These are phyloP conservation scores for Planiliza haematocheilus DNA, from an alignment of 2,113 vertebrate species.

Conservation along the genomic window DNA sequence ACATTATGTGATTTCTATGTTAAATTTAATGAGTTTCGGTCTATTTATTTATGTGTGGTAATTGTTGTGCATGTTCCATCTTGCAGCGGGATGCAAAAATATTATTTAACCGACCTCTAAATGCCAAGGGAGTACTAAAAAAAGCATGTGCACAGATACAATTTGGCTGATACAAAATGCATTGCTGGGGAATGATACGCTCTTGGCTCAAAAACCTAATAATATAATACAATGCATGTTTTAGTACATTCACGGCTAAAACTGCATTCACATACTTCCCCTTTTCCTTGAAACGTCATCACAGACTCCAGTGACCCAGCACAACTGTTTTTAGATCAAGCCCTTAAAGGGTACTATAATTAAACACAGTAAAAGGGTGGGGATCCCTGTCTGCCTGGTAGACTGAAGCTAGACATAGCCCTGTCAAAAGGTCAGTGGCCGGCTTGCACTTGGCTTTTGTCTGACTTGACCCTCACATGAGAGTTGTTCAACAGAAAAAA, in stretches of 20 bases:
- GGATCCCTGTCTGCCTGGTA: conserved; percentile 42
- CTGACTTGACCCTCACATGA: conserved; percentile 22
- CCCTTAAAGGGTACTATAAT: conserved; percentile 46
- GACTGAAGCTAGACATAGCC: conserved; percentile 25
- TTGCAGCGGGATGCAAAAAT: no score
- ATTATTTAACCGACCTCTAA: no score
- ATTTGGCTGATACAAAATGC: not conserved
- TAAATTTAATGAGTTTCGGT: no score
- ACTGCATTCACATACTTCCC: not conserved
- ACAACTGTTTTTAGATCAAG: conserved; percentile 4
- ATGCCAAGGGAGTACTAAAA: no score
- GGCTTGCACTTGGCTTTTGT: conserved; percentile 60
- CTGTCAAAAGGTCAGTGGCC: conserved; percentile 51
- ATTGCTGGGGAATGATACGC: not conserved
- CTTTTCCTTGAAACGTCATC: not conserved
- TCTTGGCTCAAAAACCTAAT: no score
- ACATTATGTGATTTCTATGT: no score
- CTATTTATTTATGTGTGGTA: no score
- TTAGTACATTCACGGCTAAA: not conserved
- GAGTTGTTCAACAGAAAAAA: conserved; percentile 6
- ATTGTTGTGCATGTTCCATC: no score
- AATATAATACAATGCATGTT: not conserved
- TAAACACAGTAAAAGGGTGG: conserved; percentile 41
- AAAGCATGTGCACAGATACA: not conserved
- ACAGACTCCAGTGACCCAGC: not conserved